Base-by-base conservation (phyloP, 2,888 invertebrate genomes). In the Terebella lapidaria region DNA sequence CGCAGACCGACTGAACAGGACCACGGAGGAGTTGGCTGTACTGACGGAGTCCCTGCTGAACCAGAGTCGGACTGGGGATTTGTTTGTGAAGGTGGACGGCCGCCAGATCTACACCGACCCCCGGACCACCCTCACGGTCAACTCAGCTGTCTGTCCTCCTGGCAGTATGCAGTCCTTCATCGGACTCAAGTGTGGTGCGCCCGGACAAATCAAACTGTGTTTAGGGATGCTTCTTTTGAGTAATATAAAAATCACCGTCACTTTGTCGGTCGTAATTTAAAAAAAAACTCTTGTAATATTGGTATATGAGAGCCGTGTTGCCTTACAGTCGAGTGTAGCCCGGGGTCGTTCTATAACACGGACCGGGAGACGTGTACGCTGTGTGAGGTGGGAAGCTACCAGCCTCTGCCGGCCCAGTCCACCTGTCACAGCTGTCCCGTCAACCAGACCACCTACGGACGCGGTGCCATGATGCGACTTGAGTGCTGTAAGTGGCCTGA, bases 301-400 rank as follows among this genome's bases (percentile, higher is more conserved):
- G n/a, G n/a, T n/a, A n/a, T n/a, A n/a, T n/a, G n/a, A n/a, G n/a
- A n/a, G 24, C 22, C n/a, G 42, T 35, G 5, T 49, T 24, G 10
- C 10, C 5, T n/a, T 49, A 5, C 49, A 49, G 49, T 49, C 24
- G 15, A 20, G n/a, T 49, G 49, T 49, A 22, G 49, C 24, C 49
- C 49, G 15, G 49, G 49, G 5, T n/a, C 18, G 5, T 49, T n/a
- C 24, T 22, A 49, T 10, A 5, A 5, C 15, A 24, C 10, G 24
- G 24, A 24, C 10, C 15, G 5, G 10, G 10, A 15, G 10, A 20
- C 10, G 5, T 65, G 65, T 25, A 52, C 27, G n/a, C 59, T 56
- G 15, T 65, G 65, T 57, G 63, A 65, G 42, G 57, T 52, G 47
- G 65, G 65, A 5, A 22, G 22, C 25, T 63, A 61, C 53, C 65